A percentile compares a stretch with the other conserved stretches of the same genome.
Evolutionary conservation across 2,113 vertebrate species (phyloP).

Genomic region (Tiliqua scincoides): DNA sequence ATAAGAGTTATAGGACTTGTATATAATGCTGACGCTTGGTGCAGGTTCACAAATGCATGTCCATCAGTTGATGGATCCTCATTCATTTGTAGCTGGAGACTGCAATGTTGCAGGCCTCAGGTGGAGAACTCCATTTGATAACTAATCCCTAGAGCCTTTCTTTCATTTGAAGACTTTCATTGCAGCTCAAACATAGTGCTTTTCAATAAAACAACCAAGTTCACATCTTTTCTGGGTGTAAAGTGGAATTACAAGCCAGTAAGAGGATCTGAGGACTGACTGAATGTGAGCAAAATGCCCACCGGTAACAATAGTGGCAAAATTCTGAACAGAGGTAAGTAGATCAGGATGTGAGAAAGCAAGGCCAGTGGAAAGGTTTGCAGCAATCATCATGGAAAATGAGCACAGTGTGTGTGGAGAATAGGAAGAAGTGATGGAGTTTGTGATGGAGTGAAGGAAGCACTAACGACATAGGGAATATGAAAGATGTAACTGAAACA

Average conservation of each 20-base stretch:
- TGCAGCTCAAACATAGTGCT: too few relatives aligned
- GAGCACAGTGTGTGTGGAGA: not conserved
- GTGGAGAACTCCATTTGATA: not conserved
- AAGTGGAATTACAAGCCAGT: not conserved
- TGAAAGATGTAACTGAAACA: not conserved
- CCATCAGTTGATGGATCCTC: not conserved
- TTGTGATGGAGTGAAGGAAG: not conserved
- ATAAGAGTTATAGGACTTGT: not conserved
- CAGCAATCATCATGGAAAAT: not conserved
- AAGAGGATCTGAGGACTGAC: not conserved
- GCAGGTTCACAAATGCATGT: not conserved
- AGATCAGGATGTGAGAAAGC: not conserved
- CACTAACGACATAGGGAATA: not conserved
- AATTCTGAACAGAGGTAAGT: not conserved
- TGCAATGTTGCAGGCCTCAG: not conserved
- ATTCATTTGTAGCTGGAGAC: not conserved
- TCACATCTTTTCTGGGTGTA: not conserved
- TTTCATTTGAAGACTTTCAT: too few relatives aligned
- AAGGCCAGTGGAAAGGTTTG: not conserved
- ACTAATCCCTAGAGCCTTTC: too few relatives aligned
- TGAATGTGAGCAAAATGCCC: not conserved
- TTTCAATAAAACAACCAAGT: not conserved
- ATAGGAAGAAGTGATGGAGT: not conserved
- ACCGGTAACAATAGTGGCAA: not conserved
- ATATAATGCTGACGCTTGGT: not conserved